Evolutionary conservation across 1,140 invertebrate genomes (phyloP).

Genomic region (Lycorma delicatula): DNA sequence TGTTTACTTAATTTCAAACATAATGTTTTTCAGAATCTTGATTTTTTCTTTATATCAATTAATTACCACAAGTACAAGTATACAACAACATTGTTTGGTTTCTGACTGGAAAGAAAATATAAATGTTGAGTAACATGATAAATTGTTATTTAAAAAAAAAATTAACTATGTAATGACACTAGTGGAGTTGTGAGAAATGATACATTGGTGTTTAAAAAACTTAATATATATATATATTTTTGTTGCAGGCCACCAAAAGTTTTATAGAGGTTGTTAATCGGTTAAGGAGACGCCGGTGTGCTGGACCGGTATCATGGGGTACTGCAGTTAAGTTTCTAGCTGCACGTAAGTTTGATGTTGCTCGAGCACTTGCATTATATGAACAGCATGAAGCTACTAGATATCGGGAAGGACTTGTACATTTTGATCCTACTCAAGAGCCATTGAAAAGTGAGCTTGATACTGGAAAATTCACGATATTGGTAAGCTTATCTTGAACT

Average conservation of each 20-base stretch:
- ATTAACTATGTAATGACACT: too few relatives aligned
- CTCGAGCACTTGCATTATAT: constrained; percentile 77
- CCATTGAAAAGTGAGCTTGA: constrained; percentile 77
- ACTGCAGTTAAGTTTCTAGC: constrained; percentile 92
- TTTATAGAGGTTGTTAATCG: constrained; percentile 67
- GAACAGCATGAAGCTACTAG: constrained; percentile 85
- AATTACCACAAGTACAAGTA: too few relatives aligned
- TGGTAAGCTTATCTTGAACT: constrained; percentile 54
- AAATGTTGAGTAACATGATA: too few relatives aligned
- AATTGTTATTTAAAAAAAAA: too few relatives aligned
- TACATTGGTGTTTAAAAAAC: too few relatives aligned
- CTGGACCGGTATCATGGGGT: constrained; percentile 56
- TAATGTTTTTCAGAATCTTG: too few relatives aligned
- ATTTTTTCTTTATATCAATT: too few relatives aligned
- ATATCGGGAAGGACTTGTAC: constrained; percentile 70
- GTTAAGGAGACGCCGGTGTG: constrained; percentile 47
- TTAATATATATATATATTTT: constrained; percentile 21
- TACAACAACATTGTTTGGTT: too few relatives aligned
- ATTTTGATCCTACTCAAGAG: constrained; percentile 70
- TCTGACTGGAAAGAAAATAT: too few relatives aligned
- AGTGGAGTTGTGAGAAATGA: too few relatives aligned
- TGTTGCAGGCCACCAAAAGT: constrained; percentile 62
- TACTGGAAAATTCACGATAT: constrained; percentile 93
- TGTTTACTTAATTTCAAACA: too few relatives aligned
- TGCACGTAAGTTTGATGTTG: constrained; percentile 90